These are phyloP conservation scores for Phlogophora meticulosa DNA, from an alignment of 2,888 invertebrate genomes.

Conservation along the genomic window DNA sequence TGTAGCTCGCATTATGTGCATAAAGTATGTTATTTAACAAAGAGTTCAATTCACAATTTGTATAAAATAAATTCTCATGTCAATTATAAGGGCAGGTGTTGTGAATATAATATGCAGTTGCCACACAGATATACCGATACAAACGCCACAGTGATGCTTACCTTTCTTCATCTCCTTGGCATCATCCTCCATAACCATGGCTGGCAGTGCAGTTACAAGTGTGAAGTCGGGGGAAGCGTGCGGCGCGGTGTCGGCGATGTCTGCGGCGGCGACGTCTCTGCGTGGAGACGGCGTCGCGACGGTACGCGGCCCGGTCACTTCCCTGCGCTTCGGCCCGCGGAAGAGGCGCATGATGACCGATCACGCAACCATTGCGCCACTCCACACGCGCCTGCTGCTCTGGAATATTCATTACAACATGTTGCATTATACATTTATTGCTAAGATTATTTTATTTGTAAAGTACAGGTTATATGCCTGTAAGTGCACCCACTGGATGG, in stretches of 20 bases:
- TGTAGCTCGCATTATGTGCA: background rate
- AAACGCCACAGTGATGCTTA: conserved; percentile 62
- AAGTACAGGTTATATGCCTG: background rate
- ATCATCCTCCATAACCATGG: conserved; percentile 94
- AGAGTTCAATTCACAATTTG: background rate
- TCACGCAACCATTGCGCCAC: conserved; percentile 88
- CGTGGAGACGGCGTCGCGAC: conserved; percentile 86
- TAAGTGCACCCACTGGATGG: background rate
- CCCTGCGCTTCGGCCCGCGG: conserved; percentile 92
- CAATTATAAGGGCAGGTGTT: background rate
- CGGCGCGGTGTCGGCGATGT: conserved; percentile 90
- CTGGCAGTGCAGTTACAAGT: conserved; percentile 94
- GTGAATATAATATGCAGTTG: background rate
- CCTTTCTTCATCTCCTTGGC: conserved; percentile 92
- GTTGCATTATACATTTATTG: background rate
- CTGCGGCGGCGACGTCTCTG: conserved; percentile 82
- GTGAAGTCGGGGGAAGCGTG: conserved; percentile 92
- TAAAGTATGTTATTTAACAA: background rate
- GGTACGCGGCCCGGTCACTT: conserved; percentile 91
- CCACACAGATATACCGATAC: background rate
- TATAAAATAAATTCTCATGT: background rate
- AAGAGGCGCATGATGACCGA: conserved; percentile 92
- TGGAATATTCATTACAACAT: conserved; percentile 55
- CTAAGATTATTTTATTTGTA: background rate
- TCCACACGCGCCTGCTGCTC: conserved; percentile 77